phyloP scores from a whole-genome alignment of 2,888 invertebrate genomes.

The Lasioglossum vierecki region DNA sequence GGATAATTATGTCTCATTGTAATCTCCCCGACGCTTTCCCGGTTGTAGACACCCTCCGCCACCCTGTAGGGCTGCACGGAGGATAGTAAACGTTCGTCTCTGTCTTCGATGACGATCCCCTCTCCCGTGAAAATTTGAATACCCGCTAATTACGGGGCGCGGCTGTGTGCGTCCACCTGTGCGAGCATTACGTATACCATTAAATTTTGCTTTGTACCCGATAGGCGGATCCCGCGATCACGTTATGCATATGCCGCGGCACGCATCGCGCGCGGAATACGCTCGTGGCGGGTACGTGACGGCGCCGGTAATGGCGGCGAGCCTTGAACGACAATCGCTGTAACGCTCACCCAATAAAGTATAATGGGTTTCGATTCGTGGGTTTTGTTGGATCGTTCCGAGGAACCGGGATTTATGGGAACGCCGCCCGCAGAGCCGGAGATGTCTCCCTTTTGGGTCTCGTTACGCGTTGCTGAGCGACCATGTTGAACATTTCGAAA shows the following conservation, averaged over 20 bases:
- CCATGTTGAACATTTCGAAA: not conserved
- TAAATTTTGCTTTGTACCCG: slow-evolving; percentile 52
- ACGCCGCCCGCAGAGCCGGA: not conserved
- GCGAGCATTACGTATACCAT: slow-evolving; percentile 34
- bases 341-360: slow-evolving; percentile 27
- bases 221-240: slow-evolving; percentile 39
- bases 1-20: slow-evolving; percentile 63
- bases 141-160: slow-evolving; percentile 55
- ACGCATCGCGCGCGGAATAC: slow-evolving; percentile 35
- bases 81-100: not conserved
- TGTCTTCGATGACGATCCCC: slow-evolving; percentile 32
- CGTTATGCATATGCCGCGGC: slow-evolving; percentile 43
- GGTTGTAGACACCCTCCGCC: slow-evolving; percentile 12
- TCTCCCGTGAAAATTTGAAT: slow-evolving; percentile 61
- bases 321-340: slow-evolving; percentile 18
- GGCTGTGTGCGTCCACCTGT: not conserved
- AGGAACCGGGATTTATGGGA: not conserved
- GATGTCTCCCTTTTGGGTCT: not conserved
- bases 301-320: slow-evolving; percentile 24
- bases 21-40: slow-evolving; percentile 50
- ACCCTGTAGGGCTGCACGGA: not conserved
- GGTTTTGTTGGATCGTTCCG: slow-evolving; percentile 12
- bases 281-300: slow-evolving; percentile 17
- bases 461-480: not conserved
- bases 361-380: slow-evolving; percentile 22